A percentile compares a stretch with the other conserved stretches of the same genome.
These are phyloP conservation scores for Ochropacha duplaris DNA, from an alignment of 2,888 invertebrate species.

Conservation along the genomic window DNA sequence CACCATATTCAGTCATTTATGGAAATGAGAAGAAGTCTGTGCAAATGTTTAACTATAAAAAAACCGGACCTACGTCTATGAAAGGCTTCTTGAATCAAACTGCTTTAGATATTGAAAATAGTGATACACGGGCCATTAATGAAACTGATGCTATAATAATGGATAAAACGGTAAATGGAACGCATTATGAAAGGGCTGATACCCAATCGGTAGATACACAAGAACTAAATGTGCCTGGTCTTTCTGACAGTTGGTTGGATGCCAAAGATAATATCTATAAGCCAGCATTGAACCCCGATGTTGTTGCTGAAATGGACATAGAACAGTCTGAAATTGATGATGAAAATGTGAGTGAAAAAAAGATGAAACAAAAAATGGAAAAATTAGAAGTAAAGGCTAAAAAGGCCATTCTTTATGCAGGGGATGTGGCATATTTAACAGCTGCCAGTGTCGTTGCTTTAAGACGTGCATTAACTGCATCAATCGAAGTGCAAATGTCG, in stretches of 20 bases:
- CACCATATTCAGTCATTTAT: slow-evolving; percentile 63
- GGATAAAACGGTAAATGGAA: slow-evolving; percentile 57
- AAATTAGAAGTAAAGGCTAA: slow-evolving; percentile 72
- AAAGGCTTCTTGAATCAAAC: slow-evolving; percentile 76
- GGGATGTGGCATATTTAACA: slow-evolving; percentile 74
- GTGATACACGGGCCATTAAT: slow-evolving; percentile 35
- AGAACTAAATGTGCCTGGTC: slow-evolving; percentile 52
- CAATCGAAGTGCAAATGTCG: slow-evolving; percentile 77
- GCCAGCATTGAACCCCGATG: slow-evolving; percentile 56
- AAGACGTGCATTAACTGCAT: slow-evolving; percentile 73
- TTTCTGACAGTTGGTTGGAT: slow-evolving; percentile 68
- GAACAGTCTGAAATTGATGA: slow-evolving; percentile 67
- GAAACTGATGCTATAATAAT: slow-evolving; percentile 57
- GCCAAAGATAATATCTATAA: slow-evolving; percentile 56
- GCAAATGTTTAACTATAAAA: slow-evolving; percentile 45
- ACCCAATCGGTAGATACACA: slow-evolving; percentile 50
- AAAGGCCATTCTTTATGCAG: slow-evolving; percentile 76
- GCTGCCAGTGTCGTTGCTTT: slow-evolving; percentile 76
- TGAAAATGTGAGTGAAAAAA: slow-evolving; percentile 57
- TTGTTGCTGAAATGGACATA: slow-evolving; percentile 69
- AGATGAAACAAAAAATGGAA: slow-evolving; percentile 64
- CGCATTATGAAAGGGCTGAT: slow-evolving; percentile 48
- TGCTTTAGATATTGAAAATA: slow-evolving; percentile 61
- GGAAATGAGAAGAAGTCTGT: slow-evolving; percentile 47
- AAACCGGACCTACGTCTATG: slow-evolving; percentile 11